Base-by-base conservation (phyloP, 2,113 vertebrate genomes). In the Hipposideros armiger region DNA sequence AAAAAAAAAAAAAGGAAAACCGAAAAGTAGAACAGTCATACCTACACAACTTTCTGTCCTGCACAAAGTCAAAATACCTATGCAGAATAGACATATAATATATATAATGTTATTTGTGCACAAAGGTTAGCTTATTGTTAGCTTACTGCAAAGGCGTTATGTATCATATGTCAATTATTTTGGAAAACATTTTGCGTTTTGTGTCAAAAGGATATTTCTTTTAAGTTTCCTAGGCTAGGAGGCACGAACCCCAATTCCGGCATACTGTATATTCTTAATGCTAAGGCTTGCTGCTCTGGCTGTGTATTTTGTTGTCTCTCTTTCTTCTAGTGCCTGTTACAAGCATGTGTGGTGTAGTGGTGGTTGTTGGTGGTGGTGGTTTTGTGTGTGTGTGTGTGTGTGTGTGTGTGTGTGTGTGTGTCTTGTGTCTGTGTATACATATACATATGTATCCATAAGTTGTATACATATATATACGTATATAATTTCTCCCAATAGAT, bases 41-140 rank as follows among this genome's bases (percentile, higher is more conserved):
- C 98, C 98, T 99, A 99, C 99, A 99, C 98, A 99, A 99, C 99
- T 99, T 99, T 99, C 99, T 99, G 99, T 99, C 99, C 99, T 98
- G 99, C 99, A 99, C 99, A 99, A 99, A 99, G 99, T 99, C 98
- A 98, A 99, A 99, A 99, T 98, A 98, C 98, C 98, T 98, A 99
- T 99, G 99, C 99, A 99, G 99, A 99, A 98, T 98, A 98, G 98
- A 98, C 98, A 97, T 98, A 98, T 97, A 98, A 97, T 98, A 99
- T 98, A 98, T 96, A 98, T 97, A 97, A 97, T 98, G 97, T 98
- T 98, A 99, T 98, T 98, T 99, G 98, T 99, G 98, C 98, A 99
- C 98, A 98, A 98, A 98, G 97, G 98, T 98, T 99, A 99, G 98
- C 98, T 99, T 99, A 99, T 99, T 98, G 98, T 98, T 99, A 99